Evolutionary conservation across 1,140 invertebrate species (phyloP).

Genomic region (Rhopalosiphum maidis): DNA sequence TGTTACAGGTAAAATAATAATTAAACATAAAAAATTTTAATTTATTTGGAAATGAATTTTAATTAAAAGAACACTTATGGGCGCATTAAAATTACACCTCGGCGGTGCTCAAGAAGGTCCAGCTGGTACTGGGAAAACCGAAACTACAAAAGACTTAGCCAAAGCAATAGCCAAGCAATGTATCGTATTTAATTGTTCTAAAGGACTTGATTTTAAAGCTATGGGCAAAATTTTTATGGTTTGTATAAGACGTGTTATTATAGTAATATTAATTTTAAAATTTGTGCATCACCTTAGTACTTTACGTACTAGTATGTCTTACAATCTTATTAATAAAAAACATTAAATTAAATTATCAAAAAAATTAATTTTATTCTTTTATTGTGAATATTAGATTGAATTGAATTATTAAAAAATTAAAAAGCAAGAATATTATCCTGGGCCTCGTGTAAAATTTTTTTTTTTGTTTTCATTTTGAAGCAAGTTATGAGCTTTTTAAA

Average conservation of each 20-base stretch:
- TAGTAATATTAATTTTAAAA: not conserved
- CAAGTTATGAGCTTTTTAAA: too few species aligned
- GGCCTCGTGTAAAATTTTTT: too few species aligned
- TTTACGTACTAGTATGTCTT: not conserved
- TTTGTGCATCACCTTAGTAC: not conserved
- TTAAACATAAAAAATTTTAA: not conserved
- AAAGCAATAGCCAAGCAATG: conserved; percentile 90
- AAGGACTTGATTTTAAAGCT: conserved; percentile 93
- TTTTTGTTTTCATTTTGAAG: too few species aligned
- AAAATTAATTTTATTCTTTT: too few species aligned
- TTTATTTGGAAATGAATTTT: not conserved
- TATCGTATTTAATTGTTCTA: conserved; percentile 94
- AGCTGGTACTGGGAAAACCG: conserved; percentile 88
- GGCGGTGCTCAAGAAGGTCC: conserved; percentile 90
- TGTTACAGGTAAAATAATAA: conserved; percentile 71
- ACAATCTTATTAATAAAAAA: too few species aligned
- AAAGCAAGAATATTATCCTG: too few species aligned
- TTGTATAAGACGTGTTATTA: not conserved
- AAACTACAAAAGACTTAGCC: conserved; percentile 92
- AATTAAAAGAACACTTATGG: not conserved
- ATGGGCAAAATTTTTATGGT: conserved; percentile 49
- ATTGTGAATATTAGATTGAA: too few species aligned
- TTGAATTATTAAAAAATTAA: too few species aligned
- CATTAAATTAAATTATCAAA: too few species aligned
- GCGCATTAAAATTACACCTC: conserved; percentile 64